A percentile compares a stretch with the other conserved stretches of the same genome.
phyloP scores from a whole-genome alignment of 64 coral and sea anemone species.

The Montipora foliosa region DNA sequence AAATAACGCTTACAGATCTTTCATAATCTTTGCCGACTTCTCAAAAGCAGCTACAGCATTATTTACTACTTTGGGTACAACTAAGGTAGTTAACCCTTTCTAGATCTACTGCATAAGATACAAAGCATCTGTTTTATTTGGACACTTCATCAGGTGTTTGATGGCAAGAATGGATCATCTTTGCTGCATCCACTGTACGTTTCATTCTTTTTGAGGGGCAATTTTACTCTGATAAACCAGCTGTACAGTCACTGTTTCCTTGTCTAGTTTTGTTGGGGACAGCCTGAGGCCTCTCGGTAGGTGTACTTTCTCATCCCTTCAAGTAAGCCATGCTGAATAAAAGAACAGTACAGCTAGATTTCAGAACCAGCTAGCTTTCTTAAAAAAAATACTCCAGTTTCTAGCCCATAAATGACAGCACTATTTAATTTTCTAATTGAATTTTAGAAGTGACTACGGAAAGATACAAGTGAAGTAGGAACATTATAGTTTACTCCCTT shows the following conservation, averaged over 20 bases:
- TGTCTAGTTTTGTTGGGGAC: conserved; percentile 69
- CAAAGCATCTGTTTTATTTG: conserved; percentile 51
- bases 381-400: conserved; percentile 1
- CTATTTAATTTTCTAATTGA: too few relatives aligned
- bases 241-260: conserved; percentile 74
- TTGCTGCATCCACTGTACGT: conserved; percentile 69
- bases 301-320: conserved; percentile 86
- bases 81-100: conserved; percentile 68
- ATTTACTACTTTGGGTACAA: conserved; percentile 70
- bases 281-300: conserved; percentile 56
- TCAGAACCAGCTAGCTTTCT: conserved; percentile 34
- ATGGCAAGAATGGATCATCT: conserved; percentile 61
- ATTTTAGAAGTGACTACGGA: too few relatives aligned
- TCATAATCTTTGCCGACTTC: conserved; percentile 63
- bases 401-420: conserved; percentile 27
- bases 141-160: conserved; percentile 42
- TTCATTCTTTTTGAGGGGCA: conserved; percentile 62
- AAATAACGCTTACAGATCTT: conserved; percentile 76
- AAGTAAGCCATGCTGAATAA: conserved; percentile 76
- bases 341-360: conserved; percentile 23
- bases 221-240: conserved; percentile 64
- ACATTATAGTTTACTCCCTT: background rate
- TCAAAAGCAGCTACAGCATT: conserved; percentile 70
- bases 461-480: background rate
- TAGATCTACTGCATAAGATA: conserved; percentile 63